phyloP scores from a whole-genome alignment of 2,797 vertebrate genomes.

The Ptychadena robeensis region DNA sequence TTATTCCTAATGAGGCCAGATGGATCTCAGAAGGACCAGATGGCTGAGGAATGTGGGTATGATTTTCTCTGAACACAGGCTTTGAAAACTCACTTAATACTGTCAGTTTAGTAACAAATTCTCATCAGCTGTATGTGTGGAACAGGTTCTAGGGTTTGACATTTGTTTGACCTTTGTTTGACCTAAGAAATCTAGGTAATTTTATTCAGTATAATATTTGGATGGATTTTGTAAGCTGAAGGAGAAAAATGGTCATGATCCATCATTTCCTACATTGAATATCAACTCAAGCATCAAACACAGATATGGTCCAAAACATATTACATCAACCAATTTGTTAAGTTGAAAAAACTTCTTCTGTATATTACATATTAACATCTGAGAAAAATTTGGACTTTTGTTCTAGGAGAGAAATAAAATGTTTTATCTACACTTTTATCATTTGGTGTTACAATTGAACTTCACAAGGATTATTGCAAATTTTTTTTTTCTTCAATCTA shows the following conservation, averaged over 20 bases:
- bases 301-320: too few relatives aligned
- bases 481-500: too few relatives aligned
- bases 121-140: slow-evolving; percentile 3
- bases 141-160: neutral
- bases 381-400: too few relatives aligned
- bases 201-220: neutral
- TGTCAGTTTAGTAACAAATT: slow-evolving; percentile 24
- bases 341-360: too few relatives aligned
- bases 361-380: too few relatives aligned
- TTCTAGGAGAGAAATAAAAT: too few relatives aligned
- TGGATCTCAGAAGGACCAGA: slow-evolving; percentile 52
- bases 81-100: slow-evolving; percentile 36
- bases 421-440: too few relatives aligned
- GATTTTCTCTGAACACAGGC: slow-evolving; percentile 11
- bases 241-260: neutral
- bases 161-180: slow-evolving; percentile 4
- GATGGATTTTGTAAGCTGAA: neutral
- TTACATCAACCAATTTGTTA: too few relatives aligned
- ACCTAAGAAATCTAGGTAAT: neutral
- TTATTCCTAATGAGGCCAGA: slow-evolving; percentile 48
- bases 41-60: slow-evolving; percentile 40
- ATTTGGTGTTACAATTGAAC: too few relatives aligned
- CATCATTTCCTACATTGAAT: neutral
- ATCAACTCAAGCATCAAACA: too few relatives aligned
- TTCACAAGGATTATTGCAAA: too few relatives aligned